These are phyloP conservation scores for Orchesella cincta DNA, from an alignment of 1,140 invertebrate genomes.

Conservation along the genomic window DNA sequence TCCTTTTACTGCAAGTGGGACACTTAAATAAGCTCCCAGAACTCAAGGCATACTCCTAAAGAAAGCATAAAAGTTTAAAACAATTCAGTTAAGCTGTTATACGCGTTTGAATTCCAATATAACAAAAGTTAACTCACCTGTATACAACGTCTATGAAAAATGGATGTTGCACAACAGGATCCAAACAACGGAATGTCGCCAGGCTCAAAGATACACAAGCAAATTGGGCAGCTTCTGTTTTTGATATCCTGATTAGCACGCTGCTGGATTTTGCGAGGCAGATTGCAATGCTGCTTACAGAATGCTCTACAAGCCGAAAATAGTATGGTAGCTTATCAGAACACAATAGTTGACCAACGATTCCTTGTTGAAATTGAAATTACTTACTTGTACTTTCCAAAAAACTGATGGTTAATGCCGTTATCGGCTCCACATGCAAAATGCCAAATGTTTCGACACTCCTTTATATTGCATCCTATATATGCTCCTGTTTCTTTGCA, in stretches of 20 bases:
- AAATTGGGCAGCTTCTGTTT: no score
- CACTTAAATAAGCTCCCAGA: not conserved
- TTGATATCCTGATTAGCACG: no score
- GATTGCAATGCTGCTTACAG: not conserved
- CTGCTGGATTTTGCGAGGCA: not conserved
- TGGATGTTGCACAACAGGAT: not conserved
- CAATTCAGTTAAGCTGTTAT: no score
- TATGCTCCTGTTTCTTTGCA: slow-evolving; percentile 66
- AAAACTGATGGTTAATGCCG: slow-evolving; percentile 65
- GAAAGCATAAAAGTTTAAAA: not conserved
- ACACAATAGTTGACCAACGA: not conserved
- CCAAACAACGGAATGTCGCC: not conserved
- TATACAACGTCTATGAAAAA: slow-evolving; percentile 42
- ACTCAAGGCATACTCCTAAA: not conserved
- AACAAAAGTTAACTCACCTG: slow-evolving; percentile 33
- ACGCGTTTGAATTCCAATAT: not conserved
- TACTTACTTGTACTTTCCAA: slow-evolving; percentile 63
- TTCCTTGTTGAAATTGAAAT: not conserved
- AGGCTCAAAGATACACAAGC: no score
- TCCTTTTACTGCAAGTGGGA: not conserved
- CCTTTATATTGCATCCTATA: slow-evolving; percentile 63
- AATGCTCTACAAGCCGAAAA: not conserved
- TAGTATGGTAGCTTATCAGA: not conserved
- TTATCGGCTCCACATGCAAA: slow-evolving; percentile 64
- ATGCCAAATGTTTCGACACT: slow-evolving; percentile 65